These are phyloP conservation scores for Hyppa rectilinea DNA, from an alignment of 2,888 invertebrate species.

Conservation along the genomic window DNA sequence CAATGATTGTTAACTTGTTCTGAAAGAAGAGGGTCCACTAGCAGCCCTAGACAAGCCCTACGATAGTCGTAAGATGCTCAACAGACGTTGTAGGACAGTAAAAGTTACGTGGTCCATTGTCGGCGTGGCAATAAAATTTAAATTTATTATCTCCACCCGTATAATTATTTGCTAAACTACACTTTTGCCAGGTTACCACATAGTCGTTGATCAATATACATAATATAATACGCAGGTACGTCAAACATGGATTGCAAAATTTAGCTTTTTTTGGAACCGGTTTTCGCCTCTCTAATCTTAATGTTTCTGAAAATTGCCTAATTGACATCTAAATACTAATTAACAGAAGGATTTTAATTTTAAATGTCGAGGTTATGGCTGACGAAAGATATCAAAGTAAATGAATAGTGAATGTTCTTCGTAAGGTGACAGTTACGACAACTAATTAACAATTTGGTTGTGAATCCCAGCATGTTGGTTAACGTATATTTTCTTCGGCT, in stretches of 20 bases:
- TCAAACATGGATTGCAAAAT: slow-evolving; percentile 55
- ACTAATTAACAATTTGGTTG: slow-evolving; percentile 14
- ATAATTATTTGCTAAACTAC: slow-evolving; percentile 65
- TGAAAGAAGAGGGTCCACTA: not conserved
- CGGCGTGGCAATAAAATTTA: slow-evolving; percentile 54
- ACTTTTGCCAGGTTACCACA: slow-evolving; percentile 58
- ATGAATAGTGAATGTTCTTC: slow-evolving; percentile 31
- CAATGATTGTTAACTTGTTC: not conserved
- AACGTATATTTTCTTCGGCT: slow-evolving; percentile 5
- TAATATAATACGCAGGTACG: slow-evolving; percentile 50
- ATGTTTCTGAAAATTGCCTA: slow-evolving; percentile 46
- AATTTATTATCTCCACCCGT: slow-evolving; percentile 60
- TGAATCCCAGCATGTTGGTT: slow-evolving; percentile 2
- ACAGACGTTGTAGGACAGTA: slow-evolving; percentile 47
- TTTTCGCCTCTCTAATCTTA: slow-evolving; percentile 42
- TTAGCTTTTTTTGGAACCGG: slow-evolving; percentile 30
- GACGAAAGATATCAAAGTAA: slow-evolving; percentile 27
- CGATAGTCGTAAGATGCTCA: slow-evolving; percentile 42
- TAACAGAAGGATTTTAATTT: slow-evolving; percentile 10
- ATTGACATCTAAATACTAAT: slow-evolving; percentile 30
- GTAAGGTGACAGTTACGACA: slow-evolving; percentile 18
- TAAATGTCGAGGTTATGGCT: slow-evolving; percentile 42
- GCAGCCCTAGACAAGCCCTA: slow-evolving; percentile 37
- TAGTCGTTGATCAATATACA: slow-evolving; percentile 52
- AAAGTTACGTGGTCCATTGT: slow-evolving; percentile 63